Base-by-base conservation (phyloP, 2,888 invertebrate genomes). In the Drosophila melanosoma region DNA sequence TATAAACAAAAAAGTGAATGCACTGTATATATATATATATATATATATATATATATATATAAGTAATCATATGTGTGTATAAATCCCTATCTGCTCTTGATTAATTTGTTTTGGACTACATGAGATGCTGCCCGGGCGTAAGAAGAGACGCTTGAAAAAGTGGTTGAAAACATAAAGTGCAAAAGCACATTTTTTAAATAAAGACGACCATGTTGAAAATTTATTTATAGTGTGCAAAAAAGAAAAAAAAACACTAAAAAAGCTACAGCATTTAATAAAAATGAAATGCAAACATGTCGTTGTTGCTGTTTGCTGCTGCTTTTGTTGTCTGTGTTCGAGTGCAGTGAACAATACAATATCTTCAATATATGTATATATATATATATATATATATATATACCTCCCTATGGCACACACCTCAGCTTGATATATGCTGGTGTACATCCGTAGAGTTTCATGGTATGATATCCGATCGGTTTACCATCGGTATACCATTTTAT, bases 331-430 rank as follows among this genome's bases (percentile, higher is more conserved):
- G 52, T 62, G 48, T 52, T 23, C 35, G 53, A 85, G 84, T 76
- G 75, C 86, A 85, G 73, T 90, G 90, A 86, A 80, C 90, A 60
- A 60, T 57, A 56, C 10, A 57, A 23, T 11, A 29, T 5, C 36
- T 51, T 45, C 15, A 26, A 17, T 29, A 35, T 7, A 36, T 15
- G 15, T 35, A 12, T 12, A 32, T 51, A 33, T 15, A 12, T 10
- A 15, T 20, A 1, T 20, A 33, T 52, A 20, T 33, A 17, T 53
- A 2, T 33, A 33, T 15, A 23, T 15, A 15, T 53, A 10, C 23
- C 17, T 17, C 11, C 26, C 26, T 26, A 26, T 26, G 26, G 26
- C 26, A 26, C 26, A 26, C 26, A 26, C 2, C 26, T 26, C 26
- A 26, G 26, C 26, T 26, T 26, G 26, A 26, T 26, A 26, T 26